Base-by-base conservation (phyloP, 2,888 invertebrate genomes). In the Cephus pygmeus region DNA sequence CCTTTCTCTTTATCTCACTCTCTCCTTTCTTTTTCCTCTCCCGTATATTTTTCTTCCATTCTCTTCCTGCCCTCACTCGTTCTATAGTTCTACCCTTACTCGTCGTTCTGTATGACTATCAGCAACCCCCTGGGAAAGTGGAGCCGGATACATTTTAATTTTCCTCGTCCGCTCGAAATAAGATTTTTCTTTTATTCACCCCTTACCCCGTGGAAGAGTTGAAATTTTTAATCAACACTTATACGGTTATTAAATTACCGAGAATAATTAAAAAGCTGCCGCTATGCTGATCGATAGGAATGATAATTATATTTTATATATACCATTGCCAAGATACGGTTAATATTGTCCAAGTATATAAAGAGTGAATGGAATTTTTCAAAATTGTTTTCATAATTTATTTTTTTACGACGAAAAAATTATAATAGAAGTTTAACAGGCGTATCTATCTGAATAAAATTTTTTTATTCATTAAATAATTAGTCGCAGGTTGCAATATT, bases 141-240 rank as follows among this genome's bases (percentile, higher is more conserved):
- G 40, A 40, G 73, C 78, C 73, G 73, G 78, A 81, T 81, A 81
- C 79, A 81, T 83, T 81, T 83, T 82, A 82, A 83, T 83, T 83
- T 78, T 78, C 34, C 75, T 77, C 34, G 34, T 79, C 40, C 40
- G 74, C 71, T 12, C 73, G 68, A 76, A 80, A 78, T 79, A 80
- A 77, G 71, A 80, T 81, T 79, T 77, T 76, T 75, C 75, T 31
- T 73, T n/a, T 34, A 40, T 33, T 31, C 69, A 73, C 73, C 69
- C 36, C 36, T 23, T 35, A 34, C 12, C 33, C 34, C 40, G 76
- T n/a, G 34, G 34, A 79, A 81, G 83, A 86, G 84, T 85, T 82
- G 81, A 81, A 78, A 69, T 87, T 86, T 86, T 86, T 86, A 84
- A 86, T 87, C 79, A 87, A 82, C 80, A 82, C 36, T 15, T 40